These are phyloP conservation scores for Diadegma fenestrale DNA, from an alignment of 2,888 invertebrate genomes.

Conservation along the genomic window DNA sequence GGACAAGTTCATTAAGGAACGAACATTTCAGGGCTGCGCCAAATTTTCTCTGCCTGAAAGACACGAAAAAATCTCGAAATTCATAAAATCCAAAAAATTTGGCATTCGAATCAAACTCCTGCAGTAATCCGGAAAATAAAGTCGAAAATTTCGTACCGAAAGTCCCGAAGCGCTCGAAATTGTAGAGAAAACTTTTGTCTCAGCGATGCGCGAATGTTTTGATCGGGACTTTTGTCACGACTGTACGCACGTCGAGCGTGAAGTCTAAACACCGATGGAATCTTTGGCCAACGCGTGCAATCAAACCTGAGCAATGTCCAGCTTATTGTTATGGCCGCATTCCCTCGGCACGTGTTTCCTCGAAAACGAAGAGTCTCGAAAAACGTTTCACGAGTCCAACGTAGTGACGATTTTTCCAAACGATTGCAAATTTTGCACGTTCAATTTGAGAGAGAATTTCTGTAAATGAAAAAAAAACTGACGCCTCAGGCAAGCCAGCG, in stretches of 20 bases:
- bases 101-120: not conserved
- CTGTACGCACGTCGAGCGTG: not conserved
- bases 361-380: not conserved
- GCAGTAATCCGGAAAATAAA: too few relatives aligned
- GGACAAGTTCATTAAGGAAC: too few relatives aligned
- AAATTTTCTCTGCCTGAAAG: not conserved
- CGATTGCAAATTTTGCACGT: too few relatives aligned
- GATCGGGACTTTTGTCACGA: not conserved
- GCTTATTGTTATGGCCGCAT: not conserved
- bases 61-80: not conserved
- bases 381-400: not conserved
- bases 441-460: too few relatives aligned
- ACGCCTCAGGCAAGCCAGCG: not conserved
- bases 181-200: not conserved
- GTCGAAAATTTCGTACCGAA: not conserved
- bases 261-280: not conserved
- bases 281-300: not conserved
- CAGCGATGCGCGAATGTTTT: not conserved
- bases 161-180: not conserved
- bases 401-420: too few relatives aligned
- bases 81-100: too few relatives aligned
- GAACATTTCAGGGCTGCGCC: not conserved
- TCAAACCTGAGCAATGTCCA: not conserved
- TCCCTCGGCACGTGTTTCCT: not conserved
- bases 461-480: not conserved